These are phyloP conservation scores for Diarsia dahlii DNA, from an alignment of 2,888 invertebrate species.

Conservation along the genomic window DNA sequence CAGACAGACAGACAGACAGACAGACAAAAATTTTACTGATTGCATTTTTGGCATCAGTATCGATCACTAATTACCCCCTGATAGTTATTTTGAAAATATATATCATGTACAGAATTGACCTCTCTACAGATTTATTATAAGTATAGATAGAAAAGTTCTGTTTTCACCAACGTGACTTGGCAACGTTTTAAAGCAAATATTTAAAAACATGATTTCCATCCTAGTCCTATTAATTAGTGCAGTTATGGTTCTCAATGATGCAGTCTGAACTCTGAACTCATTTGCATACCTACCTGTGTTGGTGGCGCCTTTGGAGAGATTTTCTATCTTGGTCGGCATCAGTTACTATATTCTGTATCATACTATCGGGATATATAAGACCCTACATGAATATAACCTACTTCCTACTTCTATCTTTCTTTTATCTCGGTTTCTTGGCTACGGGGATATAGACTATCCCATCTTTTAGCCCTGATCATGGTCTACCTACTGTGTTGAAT, in stretches of 20 bases:
- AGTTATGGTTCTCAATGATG: conserved; percentile 10
- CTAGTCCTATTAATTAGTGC: conserved; percentile 12
- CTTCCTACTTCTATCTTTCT: neutral
- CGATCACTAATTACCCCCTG: no score
- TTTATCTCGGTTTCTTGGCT: neutral
- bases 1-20: no score
- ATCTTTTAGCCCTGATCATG: neutral
- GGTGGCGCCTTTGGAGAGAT: conserved; percentile 33
- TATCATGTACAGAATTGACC: no score
- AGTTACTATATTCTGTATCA: neutral
- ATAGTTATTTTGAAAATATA: no score
- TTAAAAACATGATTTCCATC: conserved; percentile 4
- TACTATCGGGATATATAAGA: neutral
- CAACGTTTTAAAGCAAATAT: neutral
- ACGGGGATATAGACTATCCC: neutral
- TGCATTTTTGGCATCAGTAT: no score
- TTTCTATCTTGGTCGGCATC: conserved; percentile 6
- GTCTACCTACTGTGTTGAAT: neutral
- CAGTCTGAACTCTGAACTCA: conserved; percentile 1
- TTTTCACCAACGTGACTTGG: neutral
- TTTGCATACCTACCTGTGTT: conserved; percentile 33
- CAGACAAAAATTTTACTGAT: no score
- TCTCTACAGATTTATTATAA: no score
- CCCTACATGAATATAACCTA: neutral
- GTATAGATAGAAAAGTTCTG: neutral